These are phyloP conservation scores for Pseudois nayaur DNA, from an alignment of 2,113 vertebrate species.

Conservation along the genomic window DNA sequence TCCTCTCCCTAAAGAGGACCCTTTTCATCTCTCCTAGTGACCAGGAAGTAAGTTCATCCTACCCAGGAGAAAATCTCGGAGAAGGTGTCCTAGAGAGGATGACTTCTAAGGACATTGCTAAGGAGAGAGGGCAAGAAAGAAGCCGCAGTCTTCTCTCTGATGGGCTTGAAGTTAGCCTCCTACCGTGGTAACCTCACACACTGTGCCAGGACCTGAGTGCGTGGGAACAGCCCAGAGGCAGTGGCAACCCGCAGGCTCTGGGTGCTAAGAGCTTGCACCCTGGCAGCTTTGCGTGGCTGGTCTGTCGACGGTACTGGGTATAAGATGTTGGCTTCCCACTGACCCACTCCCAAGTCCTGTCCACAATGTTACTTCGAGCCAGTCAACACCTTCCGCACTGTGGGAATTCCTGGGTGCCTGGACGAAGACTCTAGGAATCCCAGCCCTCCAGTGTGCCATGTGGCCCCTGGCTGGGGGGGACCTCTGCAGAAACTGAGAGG, in stretches of 20 bases:
- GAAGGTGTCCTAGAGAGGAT: neutral
- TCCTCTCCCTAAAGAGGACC: neutral
- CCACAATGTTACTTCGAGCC: neutral
- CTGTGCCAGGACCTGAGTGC: neutral
- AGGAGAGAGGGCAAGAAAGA: neutral
- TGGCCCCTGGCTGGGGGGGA: neutral
- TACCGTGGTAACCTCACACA: neutral
- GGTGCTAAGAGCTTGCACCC: neutral
- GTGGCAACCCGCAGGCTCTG: neutral
- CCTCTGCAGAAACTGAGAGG: neutral
- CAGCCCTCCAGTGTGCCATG: neutral
- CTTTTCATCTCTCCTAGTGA: neutral
- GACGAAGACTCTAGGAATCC: neutral
- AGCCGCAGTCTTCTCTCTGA: neutral
- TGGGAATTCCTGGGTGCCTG: fast-evolving
- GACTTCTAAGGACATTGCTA: neutral
- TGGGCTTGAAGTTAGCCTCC: neutral
- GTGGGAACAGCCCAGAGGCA: neutral
- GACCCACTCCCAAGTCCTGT: neutral
- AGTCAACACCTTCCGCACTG: neutral
- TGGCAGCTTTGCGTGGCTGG: neutral
- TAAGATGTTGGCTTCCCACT: neutral
- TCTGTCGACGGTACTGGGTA: neutral
- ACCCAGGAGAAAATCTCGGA: neutral
- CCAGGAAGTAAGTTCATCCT: neutral